A percentile compares a stretch with the other conserved stretches of the same genome.
Evolutionary conservation across 53 echinoderm and acorn worm species (phyloP).

Genomic region (Arbacia lixula): DNA sequence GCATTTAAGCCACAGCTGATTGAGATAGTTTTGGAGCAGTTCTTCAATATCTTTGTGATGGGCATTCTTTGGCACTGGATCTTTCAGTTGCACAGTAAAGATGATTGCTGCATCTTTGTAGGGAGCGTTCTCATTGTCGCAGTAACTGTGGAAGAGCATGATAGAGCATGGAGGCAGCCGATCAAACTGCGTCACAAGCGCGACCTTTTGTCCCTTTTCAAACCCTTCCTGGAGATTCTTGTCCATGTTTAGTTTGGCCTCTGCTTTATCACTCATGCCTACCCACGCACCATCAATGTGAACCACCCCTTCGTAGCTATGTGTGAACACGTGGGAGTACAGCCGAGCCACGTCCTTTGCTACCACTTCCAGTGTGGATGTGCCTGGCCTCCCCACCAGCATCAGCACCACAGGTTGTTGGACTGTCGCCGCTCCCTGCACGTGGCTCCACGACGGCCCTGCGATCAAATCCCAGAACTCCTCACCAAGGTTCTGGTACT

Average conservation of each 20-base stretch:
- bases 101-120: slow-evolving; percentile 83
- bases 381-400: slow-evolving; percentile 45
- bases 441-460: slow-evolving; percentile 49
- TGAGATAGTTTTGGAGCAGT: slow-evolving; percentile 23
- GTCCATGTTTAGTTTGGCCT: slow-evolving; percentile 60
- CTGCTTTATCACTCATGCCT: slow-evolving; percentile 10
- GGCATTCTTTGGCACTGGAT: neutral
- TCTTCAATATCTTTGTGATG: slow-evolving; percentile 2
- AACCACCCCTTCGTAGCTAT: neutral
- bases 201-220: slow-evolving; percentile 45
- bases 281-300: slow-evolving; percentile 46
- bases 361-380: slow-evolving; percentile 19
- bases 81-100: slow-evolving; percentile 66
- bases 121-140: slow-evolving; percentile 90
- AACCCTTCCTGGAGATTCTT: slow-evolving; percentile 25
- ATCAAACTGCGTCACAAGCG: slow-evolving; percentile 71
- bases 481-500: neutral
- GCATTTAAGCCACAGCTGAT: slow-evolving; percentile 52
- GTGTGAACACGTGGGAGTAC: slow-evolving; percentile 33
- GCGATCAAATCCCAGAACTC: slow-evolving; percentile 66
- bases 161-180: slow-evolving; percentile 81
- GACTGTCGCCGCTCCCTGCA: slow-evolving; percentile 8
- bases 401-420: slow-evolving; percentile 62
- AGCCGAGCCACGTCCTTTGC: slow-evolving; percentile 31
- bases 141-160: slow-evolving; percentile 88